A percentile compares a stretch with the other conserved stretches of the same genome.
phyloP scores from a whole-genome alignment of 2,113 vertebrate genomes.

The Rhineura floridana region DNA sequence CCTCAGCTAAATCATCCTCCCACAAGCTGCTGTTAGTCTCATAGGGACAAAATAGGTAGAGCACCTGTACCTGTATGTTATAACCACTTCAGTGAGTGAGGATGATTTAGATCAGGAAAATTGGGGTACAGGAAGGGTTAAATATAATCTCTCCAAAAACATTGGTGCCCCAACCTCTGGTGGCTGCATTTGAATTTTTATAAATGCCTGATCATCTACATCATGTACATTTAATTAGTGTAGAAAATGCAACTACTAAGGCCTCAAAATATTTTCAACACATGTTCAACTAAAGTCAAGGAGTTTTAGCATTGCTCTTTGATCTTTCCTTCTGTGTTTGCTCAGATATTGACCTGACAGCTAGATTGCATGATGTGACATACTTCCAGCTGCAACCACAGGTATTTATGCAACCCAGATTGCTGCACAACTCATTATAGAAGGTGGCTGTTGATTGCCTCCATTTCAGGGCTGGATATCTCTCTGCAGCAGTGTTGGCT shows the following conservation, averaged over 20 bases:
- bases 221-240: slow-evolving; percentile 1
- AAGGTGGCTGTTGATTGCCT: slow-evolving; percentile 59
- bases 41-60: too few relatives aligned
- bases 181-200: not conserved
- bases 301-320: slow-evolving; percentile 59
- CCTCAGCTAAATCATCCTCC: too few relatives aligned
- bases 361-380: slow-evolving; percentile 50
- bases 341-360: slow-evolving; percentile 65
- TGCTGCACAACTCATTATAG: slow-evolving; percentile 42
- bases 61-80: not conserved
- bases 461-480: not conserved
- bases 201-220: not conserved
- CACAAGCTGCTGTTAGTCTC: too few relatives aligned
- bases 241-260: slow-evolving; percentile 51
- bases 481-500: slow-evolving; percentile 36
- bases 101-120: not conserved
- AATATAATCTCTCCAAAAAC: not conserved
- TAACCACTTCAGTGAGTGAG: not conserved
- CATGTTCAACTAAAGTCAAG: slow-evolving; percentile 44
- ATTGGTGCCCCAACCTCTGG: not conserved
- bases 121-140: not conserved
- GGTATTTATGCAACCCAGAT: slow-evolving; percentile 64
- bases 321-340: slow-evolving; percentile 53
- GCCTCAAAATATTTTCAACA: slow-evolving; percentile 38
- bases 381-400: slow-evolving; percentile 31